These are phyloP conservation scores for Ennomos erosarius DNA, from an alignment of 2,888 invertebrate genomes.

Conservation along the genomic window DNA sequence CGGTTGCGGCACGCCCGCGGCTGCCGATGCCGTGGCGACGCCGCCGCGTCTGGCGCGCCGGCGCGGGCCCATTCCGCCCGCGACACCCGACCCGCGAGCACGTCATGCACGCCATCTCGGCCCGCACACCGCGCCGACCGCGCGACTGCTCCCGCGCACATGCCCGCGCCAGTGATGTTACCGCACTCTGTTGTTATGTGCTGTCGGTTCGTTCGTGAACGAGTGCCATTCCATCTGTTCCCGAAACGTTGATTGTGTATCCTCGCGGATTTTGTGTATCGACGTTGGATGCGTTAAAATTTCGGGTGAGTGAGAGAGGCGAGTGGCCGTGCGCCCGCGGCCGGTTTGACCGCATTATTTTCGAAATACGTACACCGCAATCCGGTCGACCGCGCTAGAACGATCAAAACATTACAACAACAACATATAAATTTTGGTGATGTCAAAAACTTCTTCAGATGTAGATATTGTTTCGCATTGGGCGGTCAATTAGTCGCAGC, in stretches of 20 bases:
- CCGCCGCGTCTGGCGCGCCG: slow-evolving; percentile 68
- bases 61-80: slow-evolving; percentile 59
- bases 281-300: slow-evolving; percentile 83
- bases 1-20: slow-evolving; percentile 46
- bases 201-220: slow-evolving; percentile 72
- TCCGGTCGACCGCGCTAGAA: slow-evolving; percentile 79
- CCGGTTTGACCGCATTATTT: slow-evolving; percentile 85
- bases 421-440: slow-evolving; percentile 67
- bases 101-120: slow-evolving; percentile 59
- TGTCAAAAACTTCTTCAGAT: slow-evolving; percentile 53
- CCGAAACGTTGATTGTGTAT: slow-evolving; percentile 72
- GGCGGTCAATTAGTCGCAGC: slow-evolving; percentile 37
- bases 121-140: slow-evolving; percentile 55
- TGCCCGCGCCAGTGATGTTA: slow-evolving; percentile 75
- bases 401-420: slow-evolving; percentile 83
- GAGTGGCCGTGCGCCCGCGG: slow-evolving; percentile 75
- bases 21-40: slow-evolving; percentile 55
- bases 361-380: slow-evolving; percentile 82
- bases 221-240: slow-evolving; percentile 74
- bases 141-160: slow-evolving; percentile 68
- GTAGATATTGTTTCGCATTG: slow-evolving; percentile 44
- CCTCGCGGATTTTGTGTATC: slow-evolving; percentile 73
- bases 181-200: slow-evolving; percentile 76
- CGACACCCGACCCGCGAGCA: slow-evolving; percentile 66
- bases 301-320: slow-evolving; percentile 83